Conservation (phyloP, 2,888 invertebrate species). For the Limnephilus auricula region DNA sequence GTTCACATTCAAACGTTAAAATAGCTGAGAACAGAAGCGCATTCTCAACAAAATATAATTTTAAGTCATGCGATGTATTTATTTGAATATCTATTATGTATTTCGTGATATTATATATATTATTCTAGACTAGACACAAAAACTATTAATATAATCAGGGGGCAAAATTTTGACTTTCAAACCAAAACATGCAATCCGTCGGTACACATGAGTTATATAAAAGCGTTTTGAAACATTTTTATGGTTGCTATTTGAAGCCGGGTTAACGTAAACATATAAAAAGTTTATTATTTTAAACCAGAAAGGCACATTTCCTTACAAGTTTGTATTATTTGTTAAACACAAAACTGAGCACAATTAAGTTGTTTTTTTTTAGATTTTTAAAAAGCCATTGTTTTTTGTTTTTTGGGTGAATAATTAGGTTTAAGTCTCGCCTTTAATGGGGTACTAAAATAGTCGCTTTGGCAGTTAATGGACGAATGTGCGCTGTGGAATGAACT, state of each 20-base stretch:
- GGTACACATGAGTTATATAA: constrained; percentile 21
- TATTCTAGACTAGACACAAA: constrained; percentile 24
- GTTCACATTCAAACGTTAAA: constrained; percentile 9
- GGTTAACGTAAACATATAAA: background rate
- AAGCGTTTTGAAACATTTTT: constrained; percentile 14
- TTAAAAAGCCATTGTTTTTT: background rate
- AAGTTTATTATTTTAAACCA: background rate
- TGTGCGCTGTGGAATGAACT: constrained; percentile 44
- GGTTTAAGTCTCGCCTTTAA: background rate
- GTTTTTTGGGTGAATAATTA: too few species aligned
- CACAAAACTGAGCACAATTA: background rate
- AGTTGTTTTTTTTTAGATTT: background rate
- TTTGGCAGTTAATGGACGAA: constrained; percentile 14
- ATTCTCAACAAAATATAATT: background rate
- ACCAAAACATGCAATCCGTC: constrained; percentile 30
- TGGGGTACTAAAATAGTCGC: background rate
- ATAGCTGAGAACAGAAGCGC: constrained; percentile 8
- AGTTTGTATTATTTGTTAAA: background rate
- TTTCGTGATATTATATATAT: background rate
- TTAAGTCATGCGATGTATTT: background rate
- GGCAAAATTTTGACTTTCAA: constrained; percentile 4
- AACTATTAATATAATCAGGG: background rate
- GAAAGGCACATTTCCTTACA: background rate
- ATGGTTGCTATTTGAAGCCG: constrained; percentile 11
- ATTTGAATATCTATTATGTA: background rate